Evolutionary conservation across 2,888 invertebrate genomes (phyloP), one percentile per base, ranked within the genome.

Genomic region (Cataglyphis cursor): DNA sequence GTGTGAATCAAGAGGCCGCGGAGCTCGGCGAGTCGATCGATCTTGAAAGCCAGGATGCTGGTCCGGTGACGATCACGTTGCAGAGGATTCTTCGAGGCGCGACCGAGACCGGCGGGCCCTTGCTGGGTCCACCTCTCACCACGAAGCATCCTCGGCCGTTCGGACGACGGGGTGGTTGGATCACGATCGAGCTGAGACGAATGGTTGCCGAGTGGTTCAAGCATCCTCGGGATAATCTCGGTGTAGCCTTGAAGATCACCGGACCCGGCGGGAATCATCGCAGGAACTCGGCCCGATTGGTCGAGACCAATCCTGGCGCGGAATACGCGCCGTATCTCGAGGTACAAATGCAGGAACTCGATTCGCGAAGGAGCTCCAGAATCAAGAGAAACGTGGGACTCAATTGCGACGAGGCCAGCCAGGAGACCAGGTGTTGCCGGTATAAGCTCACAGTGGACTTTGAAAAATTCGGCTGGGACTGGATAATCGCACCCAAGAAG

Each of bases 401-500:
- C 93, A 97, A 97, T 94, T 99, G 99, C 95, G 97, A 97, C 81
- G 98, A 98, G 91, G 96, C 96, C 90, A 97, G 97, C 12, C 96
- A 97, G 90, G 98, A 99, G 93, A 96, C 97, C 41, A 96, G 98
- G 65, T 99, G 99, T 95, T 99, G 99, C 94, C 97, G 99, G 5
- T 99, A 99, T 95, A 99, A 99, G 0, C 96, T 99, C 62, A 97
- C 97, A 18, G 98, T 99, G 21, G 98, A 99, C 95, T 99, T 99
- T 95, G 98, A 98, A 90, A 97, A 97, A 93, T 99, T 99, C 94
- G 99, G 99, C 38, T 99, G 99, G 99, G 98, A 99, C 94, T 99
- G 99, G 97, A 98, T 99, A 92, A 98, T 99, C 83, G 99, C 99
- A 0, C 99, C 99, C 0, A 98, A 98, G 92, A 96, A 97, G 91